Evolutionary conservation across 2,888 invertebrate genomes (phyloP).

Genomic region (Stenolophus ochropezus): DNA sequence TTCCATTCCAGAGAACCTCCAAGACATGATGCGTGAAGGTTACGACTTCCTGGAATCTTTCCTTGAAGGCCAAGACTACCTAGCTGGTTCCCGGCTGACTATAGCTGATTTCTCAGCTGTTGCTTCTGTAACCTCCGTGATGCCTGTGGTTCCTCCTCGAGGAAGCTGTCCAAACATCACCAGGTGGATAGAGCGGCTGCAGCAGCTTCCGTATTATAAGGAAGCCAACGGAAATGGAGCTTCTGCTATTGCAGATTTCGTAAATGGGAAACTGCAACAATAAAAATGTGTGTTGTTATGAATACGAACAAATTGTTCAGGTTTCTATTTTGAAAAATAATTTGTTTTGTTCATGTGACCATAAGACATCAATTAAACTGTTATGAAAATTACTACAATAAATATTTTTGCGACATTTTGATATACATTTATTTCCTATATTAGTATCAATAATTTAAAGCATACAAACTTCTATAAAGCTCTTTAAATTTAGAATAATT

Average conservation of each 20-base stretch:
- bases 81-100: constrained; percentile 75
- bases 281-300: no score
- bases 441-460: no score
- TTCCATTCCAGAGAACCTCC: constrained; percentile 67
- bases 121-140: constrained; percentile 68
- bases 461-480: no score
- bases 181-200: constrained; percentile 68
- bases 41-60: constrained; percentile 72
- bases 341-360: no score
- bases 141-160: constrained; percentile 66
- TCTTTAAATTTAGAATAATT: no score
- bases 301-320: no score
- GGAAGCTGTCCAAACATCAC: constrained; percentile 67
- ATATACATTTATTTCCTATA: no score
- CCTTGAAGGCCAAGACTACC: constrained; percentile 70
- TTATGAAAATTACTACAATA: no score
- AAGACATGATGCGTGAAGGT: constrained; percentile 71
- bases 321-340: no score
- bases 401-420: no score
- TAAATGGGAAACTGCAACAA: neutral
- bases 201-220: constrained; percentile 65
- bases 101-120: constrained; percentile 75
- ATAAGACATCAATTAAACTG: no score
- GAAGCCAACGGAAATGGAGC: constrained; percentile 47
- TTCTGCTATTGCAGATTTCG: neutral